These are phyloP conservation scores for Glossophaga mutica DNA, from an alignment of 2,797 vertebrate genomes.

Conservation along the genomic window DNA sequence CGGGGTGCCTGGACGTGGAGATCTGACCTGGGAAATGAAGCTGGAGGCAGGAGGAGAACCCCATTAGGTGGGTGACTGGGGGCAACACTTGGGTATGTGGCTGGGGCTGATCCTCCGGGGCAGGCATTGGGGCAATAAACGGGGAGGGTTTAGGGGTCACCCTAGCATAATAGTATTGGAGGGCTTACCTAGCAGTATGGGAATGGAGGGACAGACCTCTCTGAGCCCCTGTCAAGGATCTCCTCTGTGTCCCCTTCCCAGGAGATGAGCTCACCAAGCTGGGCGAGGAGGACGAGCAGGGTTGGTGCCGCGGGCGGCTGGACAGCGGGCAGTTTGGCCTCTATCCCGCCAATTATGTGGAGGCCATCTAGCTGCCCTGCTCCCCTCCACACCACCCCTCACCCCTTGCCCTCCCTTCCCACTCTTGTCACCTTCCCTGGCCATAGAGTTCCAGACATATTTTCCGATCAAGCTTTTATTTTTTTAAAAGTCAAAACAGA, in stretches of 20 bases:
- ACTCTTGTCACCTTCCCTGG: constrained; percentile 71
- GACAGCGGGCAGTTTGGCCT: constrained; percentile 94
- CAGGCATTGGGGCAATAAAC: no score
- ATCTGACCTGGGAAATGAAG: background rate
- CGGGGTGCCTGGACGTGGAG: background rate
- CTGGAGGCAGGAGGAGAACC: background rate
- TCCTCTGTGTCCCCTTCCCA: constrained; percentile 76
- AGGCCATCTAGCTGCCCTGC: constrained; percentile 89
- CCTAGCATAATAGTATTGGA: background rate
- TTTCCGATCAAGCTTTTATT: constrained; percentile 90
- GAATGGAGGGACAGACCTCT: background rate
- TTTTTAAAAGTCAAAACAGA: constrained; percentile 84
- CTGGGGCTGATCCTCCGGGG: background rate
- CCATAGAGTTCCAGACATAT: constrained; percentile 93
- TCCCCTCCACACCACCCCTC: constrained; percentile 44
- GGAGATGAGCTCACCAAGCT: constrained; percentile 97
- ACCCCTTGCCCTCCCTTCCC: constrained; percentile 61
- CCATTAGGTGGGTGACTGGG: background rate
- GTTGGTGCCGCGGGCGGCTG: constrained; percentile 98
- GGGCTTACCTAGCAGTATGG: background rate
- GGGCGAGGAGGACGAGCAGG: constrained; percentile 97
- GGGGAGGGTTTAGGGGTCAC: background rate
- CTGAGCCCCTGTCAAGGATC: background rate
- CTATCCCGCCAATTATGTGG: constrained; percentile 98
- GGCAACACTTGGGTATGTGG: background rate